Evolutionary conservation across 1,140 invertebrate species (phyloP).

Genomic region (Eufriesea mexicana): DNA sequence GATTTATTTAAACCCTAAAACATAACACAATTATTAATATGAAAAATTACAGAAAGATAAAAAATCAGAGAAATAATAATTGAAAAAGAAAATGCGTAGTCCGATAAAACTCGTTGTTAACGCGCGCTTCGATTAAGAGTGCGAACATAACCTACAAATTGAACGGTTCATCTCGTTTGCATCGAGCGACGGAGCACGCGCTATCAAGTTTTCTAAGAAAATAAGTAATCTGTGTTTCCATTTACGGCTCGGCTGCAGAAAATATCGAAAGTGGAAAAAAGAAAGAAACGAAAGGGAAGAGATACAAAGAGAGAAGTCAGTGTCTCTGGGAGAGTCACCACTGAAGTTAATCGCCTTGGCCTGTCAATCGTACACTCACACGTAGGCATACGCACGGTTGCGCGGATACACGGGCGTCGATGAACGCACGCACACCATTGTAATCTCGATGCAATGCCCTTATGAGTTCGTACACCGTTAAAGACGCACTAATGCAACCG

Average conservation of each 20-base stretch:
- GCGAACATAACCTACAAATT: no score
- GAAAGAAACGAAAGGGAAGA: background rate
- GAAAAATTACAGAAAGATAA: no score
- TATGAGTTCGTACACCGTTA: conserved; percentile 57
- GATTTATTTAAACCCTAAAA: no score
- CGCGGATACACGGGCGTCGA: background rate
- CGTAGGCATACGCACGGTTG: conserved; percentile 25
- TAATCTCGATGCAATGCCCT: conserved; percentile 57
- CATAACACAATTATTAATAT: no score
- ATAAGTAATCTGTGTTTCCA: background rate
- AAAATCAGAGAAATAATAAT: no score
- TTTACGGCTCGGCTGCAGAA: no score
- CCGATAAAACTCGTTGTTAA: no score
- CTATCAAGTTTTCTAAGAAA: background rate
- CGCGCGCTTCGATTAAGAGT: no score
- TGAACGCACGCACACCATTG: background rate
- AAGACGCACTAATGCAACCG: conserved; percentile 57
- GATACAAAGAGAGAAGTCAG: background rate
- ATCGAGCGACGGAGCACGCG: no score
- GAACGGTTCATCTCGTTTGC: no score
- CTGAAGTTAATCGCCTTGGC: conserved; percentile 72
- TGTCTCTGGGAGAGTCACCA: conserved; percentile 5
- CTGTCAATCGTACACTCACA: conserved; percentile 67
- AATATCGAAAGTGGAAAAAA: background rate
- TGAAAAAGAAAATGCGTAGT: no score